phyloP scores from a whole-genome alignment of 2,113 vertebrate species.

The Brachionichthys hirsutus region DNA sequence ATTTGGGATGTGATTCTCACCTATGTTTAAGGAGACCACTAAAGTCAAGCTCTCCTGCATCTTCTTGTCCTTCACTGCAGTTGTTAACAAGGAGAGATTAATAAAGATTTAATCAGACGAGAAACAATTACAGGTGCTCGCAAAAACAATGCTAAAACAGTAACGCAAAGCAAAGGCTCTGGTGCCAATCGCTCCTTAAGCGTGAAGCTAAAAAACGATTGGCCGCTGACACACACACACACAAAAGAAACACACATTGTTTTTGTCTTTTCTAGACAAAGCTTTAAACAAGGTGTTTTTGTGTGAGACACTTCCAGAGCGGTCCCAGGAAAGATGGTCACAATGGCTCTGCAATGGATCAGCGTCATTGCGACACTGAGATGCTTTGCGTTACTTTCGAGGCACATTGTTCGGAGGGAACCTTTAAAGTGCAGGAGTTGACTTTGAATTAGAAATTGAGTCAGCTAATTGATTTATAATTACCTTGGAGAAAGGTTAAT shows the following conservation, averaged over 20 bases:
- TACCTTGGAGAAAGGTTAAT: conserved; percentile 65
- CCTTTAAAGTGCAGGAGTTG: conserved; percentile 69
- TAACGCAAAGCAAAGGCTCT: conserved; percentile 69
- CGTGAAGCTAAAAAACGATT: conserved; percentile 67
- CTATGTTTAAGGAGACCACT: conserved; percentile 99
- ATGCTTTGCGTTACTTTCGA: conserved; percentile 74
- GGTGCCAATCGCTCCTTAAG: conserved; percentile 67
- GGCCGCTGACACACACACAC: conserved; percentile 77
- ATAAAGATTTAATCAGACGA: conserved; percentile 79
- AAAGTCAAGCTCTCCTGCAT: conserved; percentile 99
- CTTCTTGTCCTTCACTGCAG: conserved; percentile 98
- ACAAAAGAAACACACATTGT: conserved; percentile 47
- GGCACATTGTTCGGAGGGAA: conserved; percentile 71
- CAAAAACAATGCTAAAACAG: conserved; percentile 74
- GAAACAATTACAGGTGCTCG: conserved; percentile 68
- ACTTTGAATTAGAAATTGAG: conserved; percentile 60
- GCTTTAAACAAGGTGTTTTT: conserved; percentile 59
- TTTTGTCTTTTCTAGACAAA: conserved; percentile 39
- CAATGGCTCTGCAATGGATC: conserved; percentile 31
- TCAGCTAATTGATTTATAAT: conserved; percentile 60
- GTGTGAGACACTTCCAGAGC: conserved; percentile 59
- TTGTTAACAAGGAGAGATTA: conserved; percentile 93
- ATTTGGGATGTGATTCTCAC: conserved; percentile 84
- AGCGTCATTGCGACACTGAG: conserved; percentile 46
- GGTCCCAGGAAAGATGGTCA: conserved; percentile 50